Evolutionary conservation across 2,888 invertebrate genomes (phyloP).

Genomic region (Pheosia gnoma): DNA sequence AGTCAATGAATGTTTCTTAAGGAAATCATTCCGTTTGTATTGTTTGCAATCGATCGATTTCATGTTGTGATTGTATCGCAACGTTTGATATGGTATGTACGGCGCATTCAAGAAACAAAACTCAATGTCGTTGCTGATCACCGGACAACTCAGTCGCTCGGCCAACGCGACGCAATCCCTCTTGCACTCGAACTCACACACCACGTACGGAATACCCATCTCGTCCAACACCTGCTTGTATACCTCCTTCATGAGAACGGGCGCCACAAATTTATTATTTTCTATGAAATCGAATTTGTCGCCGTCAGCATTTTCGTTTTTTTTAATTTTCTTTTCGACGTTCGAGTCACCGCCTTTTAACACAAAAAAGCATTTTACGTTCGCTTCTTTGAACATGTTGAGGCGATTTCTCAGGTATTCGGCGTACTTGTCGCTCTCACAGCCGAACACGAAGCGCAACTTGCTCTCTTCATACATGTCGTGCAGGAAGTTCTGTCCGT

Average conservation of each 20-base stretch:
- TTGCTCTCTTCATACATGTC: conserved; percentile 31
- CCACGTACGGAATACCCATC: conserved; percentile 41
- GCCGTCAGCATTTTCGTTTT: no score
- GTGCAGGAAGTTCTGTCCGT: conserved; percentile 50
- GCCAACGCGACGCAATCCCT: conserved; percentile 51
- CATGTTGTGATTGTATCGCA: conserved; percentile 17
- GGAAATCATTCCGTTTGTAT: conserved; percentile 37
- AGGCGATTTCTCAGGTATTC: conserved; percentile 36
- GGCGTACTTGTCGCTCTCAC: conserved; percentile 48
- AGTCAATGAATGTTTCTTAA: conserved; percentile 32
- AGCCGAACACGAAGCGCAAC: conserved; percentile 41
- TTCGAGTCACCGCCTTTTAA: conserved; percentile 51
- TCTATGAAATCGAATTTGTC: conserved; percentile 6
- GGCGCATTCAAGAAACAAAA: conserved; percentile 43
- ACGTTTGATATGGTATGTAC: conserved; percentile 39
- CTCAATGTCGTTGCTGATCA: conserved; percentile 48
- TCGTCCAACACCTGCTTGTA: conserved; percentile 47
- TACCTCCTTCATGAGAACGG: conserved; percentile 41
- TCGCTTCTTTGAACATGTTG: conserved; percentile 43
- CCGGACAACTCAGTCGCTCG: conserved; percentile 43
- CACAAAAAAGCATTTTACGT: conserved; percentile 48
- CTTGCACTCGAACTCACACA: conserved; percentile 44
- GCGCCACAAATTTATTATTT: conserved; percentile 14
- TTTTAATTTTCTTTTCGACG: conserved; percentile 23
- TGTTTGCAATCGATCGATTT: conserved; percentile 30